These are phyloP conservation scores for Amorpha juglandis DNA, from an alignment of 2,888 invertebrate genomes.

Conservation along the genomic window DNA sequence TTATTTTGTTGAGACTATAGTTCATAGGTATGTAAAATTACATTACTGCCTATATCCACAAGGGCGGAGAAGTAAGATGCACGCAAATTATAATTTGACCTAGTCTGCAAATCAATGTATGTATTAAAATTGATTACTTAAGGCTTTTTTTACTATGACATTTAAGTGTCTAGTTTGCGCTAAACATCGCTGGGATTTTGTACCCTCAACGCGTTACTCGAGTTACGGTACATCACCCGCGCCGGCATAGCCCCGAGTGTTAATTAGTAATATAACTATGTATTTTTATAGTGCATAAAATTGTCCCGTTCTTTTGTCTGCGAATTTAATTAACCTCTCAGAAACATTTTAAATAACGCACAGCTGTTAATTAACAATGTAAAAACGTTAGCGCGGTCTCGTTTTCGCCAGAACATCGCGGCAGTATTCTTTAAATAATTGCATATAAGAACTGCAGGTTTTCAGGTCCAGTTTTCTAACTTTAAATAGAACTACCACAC, in stretches of 20 bases:
- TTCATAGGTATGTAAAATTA: too few relatives aligned
- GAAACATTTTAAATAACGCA: not conserved
- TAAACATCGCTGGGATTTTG: not conserved
- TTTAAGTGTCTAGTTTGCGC: not conserved
- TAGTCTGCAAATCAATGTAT: too few relatives aligned
- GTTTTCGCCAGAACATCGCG: slow-evolving; percentile 12
- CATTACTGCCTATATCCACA: too few relatives aligned
- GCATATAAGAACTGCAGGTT: slow-evolving; percentile 13
- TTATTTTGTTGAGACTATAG: too few relatives aligned
- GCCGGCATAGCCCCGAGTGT: not conserved
- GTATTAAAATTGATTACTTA: not conserved
- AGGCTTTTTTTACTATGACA: not conserved
- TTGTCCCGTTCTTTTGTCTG: slow-evolving; percentile 15
- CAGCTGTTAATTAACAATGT: slow-evolving; percentile 22
- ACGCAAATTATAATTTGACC: too few relatives aligned
- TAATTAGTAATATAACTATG: slow-evolving; percentile 20
- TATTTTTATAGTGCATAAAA: slow-evolving; percentile 19
- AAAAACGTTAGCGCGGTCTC: slow-evolving; percentile 6
- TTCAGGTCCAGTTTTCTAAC: slow-evolving; percentile 22
- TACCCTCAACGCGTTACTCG: slow-evolving; percentile 4
- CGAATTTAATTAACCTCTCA: slow-evolving; percentile 18
- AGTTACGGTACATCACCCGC: not conserved
- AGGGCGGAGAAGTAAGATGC: too few relatives aligned
- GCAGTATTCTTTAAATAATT: slow-evolving; percentile 16
- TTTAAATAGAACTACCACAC: slow-evolving; percentile 32